A percentile compares a stretch with the other conserved stretches of the same genome.
phyloP scores from a whole-genome alignment of 2,888 invertebrate genomes.

The Antheraea assamensis region DNA sequence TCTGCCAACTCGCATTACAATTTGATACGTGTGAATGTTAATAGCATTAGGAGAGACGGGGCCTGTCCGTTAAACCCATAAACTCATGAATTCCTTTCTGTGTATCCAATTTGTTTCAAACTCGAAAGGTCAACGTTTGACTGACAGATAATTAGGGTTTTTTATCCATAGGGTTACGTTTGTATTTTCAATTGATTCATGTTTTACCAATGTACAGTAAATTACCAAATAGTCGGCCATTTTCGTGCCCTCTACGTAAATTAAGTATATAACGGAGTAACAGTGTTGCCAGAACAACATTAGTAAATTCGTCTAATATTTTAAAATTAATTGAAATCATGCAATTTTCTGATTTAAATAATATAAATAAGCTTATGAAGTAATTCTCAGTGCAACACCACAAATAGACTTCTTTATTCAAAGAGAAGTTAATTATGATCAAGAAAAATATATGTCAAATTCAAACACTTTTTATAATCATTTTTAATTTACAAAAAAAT shows the following conservation, averaged over 20 bases:
- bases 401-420: no score
- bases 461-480: no score
- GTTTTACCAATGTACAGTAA: background rate
- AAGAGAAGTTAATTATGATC: no score
- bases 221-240: background rate
- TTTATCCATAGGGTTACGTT: background rate
- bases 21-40: background rate
- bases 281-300: background rate
- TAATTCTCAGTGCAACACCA: no score
- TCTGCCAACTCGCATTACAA: background rate
- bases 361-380: background rate
- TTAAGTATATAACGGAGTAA: background rate
- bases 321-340: background rate
- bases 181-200: background rate
- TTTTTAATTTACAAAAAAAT: no score
- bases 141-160: conserved; percentile 23
- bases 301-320: background rate
- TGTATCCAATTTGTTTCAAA: conserved; percentile 24
- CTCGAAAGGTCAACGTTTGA: conserved; percentile 23
- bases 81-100: conserved; percentile 20
- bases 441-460: no score
- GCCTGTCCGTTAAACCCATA: conserved; percentile 7
- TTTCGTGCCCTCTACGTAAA: background rate
- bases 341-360: background rate
- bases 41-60: conserved; percentile 2